Base-by-base conservation (phyloP, 2,888 invertebrate genomes). In the Euspilapteryx auroguttella region DNA sequence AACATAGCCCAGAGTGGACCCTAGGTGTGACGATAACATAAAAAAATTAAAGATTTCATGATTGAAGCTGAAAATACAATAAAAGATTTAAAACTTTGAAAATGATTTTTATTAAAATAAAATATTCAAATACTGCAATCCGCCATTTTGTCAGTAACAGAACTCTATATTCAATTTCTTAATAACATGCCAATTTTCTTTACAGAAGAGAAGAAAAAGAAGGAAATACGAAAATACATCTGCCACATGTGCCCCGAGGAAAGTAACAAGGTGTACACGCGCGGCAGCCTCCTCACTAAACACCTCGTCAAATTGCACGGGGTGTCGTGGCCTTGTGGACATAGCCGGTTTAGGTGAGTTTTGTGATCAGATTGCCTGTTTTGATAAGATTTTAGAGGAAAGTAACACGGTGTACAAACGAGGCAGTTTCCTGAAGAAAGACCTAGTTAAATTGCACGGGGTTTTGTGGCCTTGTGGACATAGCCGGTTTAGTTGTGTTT, bases 381-480 rank as follows among this genome's bases (percentile, higher is more conserved):
- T 12, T 25, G 9, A 25, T 11, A 27, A 12, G n/a, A 12, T n/a
- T n/a, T n/a, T n/a, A n/a, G 78, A 80, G 37, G 56, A 58, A 14
- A 31, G 44, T 1, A 48, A 41, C 35, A 65, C 59, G 32, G 66
- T 79, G 28, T 90, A 85, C 41, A 75, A 78, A 2, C 68, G 83
- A 31, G 89, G 89, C 3, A 69, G 78, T 7, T 55, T 78, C 8
- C 55, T 91, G n/a, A 89, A 89, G 0, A 79, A 76, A 17, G 91
- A 92, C 58, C 55, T 91, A 33, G 83, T 83, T 12, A 83, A 82
- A 29, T 65, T 76, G 1, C 91, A 92, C 41, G 83, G 83, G 11
- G 82, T 85, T 2, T 83, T 83, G 42, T 81, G 87, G 78, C 85
- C 89, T 0, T 83, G 82, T 10, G 90, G 89, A 2, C 86, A 89